A percentile compares a stretch with the other conserved stretches of the same genome.
Conservation (phyloP, 2,888 invertebrate genomes). For the Dasysyrphus albostriatus region DNA sequence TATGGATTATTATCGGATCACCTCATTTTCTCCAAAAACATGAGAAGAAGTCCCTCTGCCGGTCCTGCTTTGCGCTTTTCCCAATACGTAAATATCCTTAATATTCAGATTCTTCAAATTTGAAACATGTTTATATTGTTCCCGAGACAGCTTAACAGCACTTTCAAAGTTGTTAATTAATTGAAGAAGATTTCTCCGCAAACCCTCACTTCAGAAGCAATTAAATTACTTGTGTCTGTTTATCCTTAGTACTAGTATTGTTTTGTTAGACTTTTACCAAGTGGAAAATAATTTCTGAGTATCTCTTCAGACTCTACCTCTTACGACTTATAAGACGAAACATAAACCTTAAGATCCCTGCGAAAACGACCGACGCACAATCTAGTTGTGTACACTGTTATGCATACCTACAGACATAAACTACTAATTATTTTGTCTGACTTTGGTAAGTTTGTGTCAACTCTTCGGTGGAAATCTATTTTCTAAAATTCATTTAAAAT, state of each 20-base stretch:
- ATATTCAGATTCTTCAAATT: constrained; percentile 2
- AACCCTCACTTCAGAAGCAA: constrained; percentile 14
- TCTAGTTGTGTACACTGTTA: constrained; percentile 24
- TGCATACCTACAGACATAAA: too few species aligned
- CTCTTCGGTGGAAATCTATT: neutral
- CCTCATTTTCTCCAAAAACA: neutral
- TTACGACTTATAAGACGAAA: neutral
- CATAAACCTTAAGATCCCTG: constrained; percentile 26
- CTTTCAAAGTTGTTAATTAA: constrained; percentile 16
- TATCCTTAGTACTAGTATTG: constrained; percentile 20
- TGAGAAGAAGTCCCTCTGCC: neutral
- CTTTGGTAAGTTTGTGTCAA: neutral
- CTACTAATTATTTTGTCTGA: constrained; percentile 17
- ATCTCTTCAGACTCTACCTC: constrained; percentile 2
- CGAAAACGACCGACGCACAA: constrained; percentile 46
- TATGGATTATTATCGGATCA: neutral
- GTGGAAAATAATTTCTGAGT: constrained; percentile 30
- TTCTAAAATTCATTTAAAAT: constrained; percentile 19
- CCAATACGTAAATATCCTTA: neutral
- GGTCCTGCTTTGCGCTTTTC: neutral
- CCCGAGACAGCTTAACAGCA: neutral
- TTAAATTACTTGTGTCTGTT: constrained; percentile 20
- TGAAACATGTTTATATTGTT: constrained; percentile 13
- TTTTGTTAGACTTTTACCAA: constrained; percentile 20
- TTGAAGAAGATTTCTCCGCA: constrained; percentile 15